A percentile compares a stretch with the other conserved stretches of the same genome.
Conservation (phyloP, 2,797 vertebrate species). For the Labeo calbasu region DNA sequence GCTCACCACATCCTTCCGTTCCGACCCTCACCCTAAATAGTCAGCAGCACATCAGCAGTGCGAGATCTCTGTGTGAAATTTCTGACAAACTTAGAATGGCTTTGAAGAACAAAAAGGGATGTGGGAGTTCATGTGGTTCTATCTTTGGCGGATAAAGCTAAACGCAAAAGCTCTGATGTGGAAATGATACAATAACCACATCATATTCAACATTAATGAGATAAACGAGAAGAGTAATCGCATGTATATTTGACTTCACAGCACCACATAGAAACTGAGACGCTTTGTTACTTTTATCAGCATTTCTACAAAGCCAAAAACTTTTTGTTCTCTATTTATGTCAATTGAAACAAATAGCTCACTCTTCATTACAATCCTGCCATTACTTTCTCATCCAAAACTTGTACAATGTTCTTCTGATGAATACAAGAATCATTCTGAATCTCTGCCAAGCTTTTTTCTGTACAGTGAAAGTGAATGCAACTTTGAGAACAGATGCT, state of each 20-base stretch:
- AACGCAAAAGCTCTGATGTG: constrained; percentile 26
- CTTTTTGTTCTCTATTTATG: not conserved
- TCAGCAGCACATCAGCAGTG: constrained; percentile 32
- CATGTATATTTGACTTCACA: not conserved
- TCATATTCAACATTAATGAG: constrained; percentile 3
- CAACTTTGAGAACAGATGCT: not conserved
- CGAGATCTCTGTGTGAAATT: constrained; percentile 33
- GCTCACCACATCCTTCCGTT: constrained; percentile 44
- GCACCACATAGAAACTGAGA: not conserved
- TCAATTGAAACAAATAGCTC: not conserved
- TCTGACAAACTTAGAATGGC: constrained; percentile 9
- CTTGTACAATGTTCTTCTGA: not conserved
- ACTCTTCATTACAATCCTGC: not conserved
- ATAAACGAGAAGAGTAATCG: not conserved
- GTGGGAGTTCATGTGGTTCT: constrained; percentile 22
- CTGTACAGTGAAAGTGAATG: not conserved
- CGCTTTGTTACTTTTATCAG: not conserved
- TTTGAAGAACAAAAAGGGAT: constrained; percentile 36
- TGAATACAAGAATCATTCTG: not conserved
- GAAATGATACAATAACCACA: constrained; percentile 20
- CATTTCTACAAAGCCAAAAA: not conserved
- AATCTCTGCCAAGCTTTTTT: not conserved
- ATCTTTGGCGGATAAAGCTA: constrained; percentile 4
- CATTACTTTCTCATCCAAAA: not conserved
- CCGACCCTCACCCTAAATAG: constrained; percentile 41